Evolutionary conservation across 2,888 invertebrate species (phyloP), one percentile per base, ranked within the genome.

Genomic region (Acholoe squamosa): DNA sequence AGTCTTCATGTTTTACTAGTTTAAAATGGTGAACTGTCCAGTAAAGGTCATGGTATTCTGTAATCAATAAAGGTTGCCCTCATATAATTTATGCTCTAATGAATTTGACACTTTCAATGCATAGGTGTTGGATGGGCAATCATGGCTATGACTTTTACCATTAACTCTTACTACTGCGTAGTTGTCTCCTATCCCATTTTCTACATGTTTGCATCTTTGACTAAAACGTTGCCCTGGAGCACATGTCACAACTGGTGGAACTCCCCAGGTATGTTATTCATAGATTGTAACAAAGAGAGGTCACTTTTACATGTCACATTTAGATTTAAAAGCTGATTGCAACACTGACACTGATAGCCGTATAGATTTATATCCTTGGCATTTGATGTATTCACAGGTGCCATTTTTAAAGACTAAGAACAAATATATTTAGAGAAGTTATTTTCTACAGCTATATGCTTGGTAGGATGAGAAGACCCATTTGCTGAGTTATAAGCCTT

Each of bases 201-300:
- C 90, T 92, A 92, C 84, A n/a, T 91, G 80, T 91, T 92, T 67
- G 91, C 92, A 12, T 92, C 92, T 0, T 92, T 92, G 52, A 43
- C 91, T 31, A 76, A 33, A 10, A 90, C 91, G 16, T 89, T 92
- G 28, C 92, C 92, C 7, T 92, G 92, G 92, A 31, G 90, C 19
- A 67, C 28, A 14, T 92, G 92, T 80, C 90, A 89, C 84, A 92
- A 92, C 71, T 31, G n/a, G 56, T 92, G 92, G 92, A 92, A 92
- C 84, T 91, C 92, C 19, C 89, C 91, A 86, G 91, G 92, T 92
- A 76, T 33, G 89, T n/a, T 12, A 12, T n/a, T 22, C 5, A n/a
- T 25, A 61, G 61, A 5, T 12, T 19, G 14, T 54, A 12, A 19
- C 12, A 16, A 12, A 54, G 14, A 54, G 19, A 12, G 19, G 54